Evolutionary conservation across 2,113 vertebrate genomes (phyloP).

Genomic region (Pangasianodon gigas): DNA sequence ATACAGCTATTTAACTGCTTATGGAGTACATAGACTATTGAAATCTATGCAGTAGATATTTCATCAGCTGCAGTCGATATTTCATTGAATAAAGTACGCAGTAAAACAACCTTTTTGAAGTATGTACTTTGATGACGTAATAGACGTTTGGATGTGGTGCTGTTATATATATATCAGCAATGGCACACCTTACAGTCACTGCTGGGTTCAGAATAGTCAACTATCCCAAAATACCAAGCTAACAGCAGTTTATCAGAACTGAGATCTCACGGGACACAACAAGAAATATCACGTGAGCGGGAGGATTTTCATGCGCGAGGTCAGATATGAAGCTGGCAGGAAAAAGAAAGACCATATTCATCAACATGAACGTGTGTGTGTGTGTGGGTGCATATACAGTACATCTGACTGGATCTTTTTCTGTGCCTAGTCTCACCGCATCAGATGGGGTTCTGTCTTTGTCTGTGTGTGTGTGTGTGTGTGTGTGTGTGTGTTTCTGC

Average conservation of each 20-base stretch:
- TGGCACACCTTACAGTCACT: neutral
- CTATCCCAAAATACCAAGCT: neutral
- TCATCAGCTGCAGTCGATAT: too few species aligned
- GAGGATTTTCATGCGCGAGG: neutral
- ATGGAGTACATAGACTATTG: neutral
- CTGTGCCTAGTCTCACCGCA: neutral
- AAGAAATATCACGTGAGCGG: neutral
- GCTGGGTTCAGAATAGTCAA: neutral
- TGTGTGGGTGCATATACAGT: neutral
- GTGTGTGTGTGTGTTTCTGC: neutral
- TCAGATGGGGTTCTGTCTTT: neutral
- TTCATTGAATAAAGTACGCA: too few species aligned
- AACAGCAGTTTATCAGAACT: neutral
- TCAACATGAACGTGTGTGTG: neutral
- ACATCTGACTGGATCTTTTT: neutral
- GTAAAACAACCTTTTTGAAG: too few species aligned
- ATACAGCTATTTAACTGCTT: too few species aligned
- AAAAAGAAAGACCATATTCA: neutral
- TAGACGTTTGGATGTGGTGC: neutral
- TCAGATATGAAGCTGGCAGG: neutral
- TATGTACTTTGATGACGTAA: too few species aligned
- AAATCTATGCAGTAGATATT: neutral
- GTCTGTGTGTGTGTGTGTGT: neutral
- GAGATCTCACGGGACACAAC: neutral
- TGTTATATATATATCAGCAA: neutral